Conservation (phyloP, 2,888 invertebrate species). For the Ichneumoninae sp. region DNA sequence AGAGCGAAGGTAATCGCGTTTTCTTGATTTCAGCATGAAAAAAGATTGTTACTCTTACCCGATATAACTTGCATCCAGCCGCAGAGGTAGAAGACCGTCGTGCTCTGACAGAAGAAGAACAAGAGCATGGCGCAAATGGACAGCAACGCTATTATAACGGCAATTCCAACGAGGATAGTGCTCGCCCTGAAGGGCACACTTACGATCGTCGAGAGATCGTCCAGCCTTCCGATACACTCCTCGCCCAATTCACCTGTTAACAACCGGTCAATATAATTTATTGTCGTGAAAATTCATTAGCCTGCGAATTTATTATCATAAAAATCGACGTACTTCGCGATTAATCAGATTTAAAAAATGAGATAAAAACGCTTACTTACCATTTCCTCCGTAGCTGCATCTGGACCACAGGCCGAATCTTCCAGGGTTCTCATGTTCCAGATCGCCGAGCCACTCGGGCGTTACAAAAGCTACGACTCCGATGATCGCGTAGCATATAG, state of each 20-base stretch:
- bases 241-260: constrained; percentile 89
- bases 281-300: neutral
- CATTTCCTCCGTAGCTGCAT: constrained; percentile 87
- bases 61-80: constrained; percentile 98
- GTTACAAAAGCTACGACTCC: constrained; percentile 97
- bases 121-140: constrained; percentile 95
- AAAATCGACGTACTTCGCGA: neutral
- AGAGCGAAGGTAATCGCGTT: constrained; percentile 42
- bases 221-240: constrained; percentile 93
- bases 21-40: neutral
- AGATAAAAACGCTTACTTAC: constrained; percentile 67
- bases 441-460: constrained; percentile 95
- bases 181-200: constrained; percentile 94
- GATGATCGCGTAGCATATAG: constrained; percentile 98
- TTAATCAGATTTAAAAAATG: no score
- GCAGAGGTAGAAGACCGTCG: constrained; percentile 96
- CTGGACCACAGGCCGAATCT: constrained; percentile 97
- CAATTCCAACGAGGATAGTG: constrained; percentile 94
- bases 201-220: constrained; percentile 92
- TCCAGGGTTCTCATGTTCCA: constrained; percentile 94
- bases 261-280: neutral
- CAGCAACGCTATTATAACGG: constrained; percentile 93
- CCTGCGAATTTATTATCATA: neutral
- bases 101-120: constrained; percentile 96
- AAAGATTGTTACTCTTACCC: constrained; percentile 87